Conservation (phyloP, 2,888 invertebrate species). For the Tenthredo mesomela region DNA sequence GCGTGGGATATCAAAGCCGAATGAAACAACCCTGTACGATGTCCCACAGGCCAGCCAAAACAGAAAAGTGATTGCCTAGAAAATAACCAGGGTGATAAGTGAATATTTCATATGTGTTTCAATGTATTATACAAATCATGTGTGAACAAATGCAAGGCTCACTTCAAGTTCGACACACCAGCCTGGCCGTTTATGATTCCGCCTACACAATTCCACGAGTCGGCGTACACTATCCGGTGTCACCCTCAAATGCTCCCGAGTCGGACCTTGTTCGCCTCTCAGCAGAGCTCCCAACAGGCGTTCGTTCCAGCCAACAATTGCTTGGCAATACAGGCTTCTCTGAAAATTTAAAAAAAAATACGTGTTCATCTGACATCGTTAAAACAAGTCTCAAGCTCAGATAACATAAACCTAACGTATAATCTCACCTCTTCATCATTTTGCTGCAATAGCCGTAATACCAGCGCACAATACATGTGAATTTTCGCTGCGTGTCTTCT, state of each 20-base stretch:
- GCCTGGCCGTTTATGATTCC: not conserved
- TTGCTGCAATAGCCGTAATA: not conserved
- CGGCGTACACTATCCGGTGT: not conserved
- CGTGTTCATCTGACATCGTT: not conserved
- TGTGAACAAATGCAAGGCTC: not conserved
- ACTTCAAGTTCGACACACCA: constrained; percentile 15
- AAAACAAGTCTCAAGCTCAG: not conserved
- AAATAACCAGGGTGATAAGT: not conserved
- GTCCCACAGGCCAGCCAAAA: not conserved
- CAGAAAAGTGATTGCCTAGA: not conserved
- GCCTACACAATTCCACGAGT: not conserved
- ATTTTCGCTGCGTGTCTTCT: not conserved
- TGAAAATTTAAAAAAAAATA: not conserved
- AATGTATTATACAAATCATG: not conserved
- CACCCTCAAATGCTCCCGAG: not conserved
- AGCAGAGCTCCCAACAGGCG: not conserved
- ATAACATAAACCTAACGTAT: not conserved
- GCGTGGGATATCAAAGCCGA: not conserved
- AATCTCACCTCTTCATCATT: not conserved
- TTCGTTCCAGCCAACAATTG: not conserved
- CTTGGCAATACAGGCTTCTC: not conserved
- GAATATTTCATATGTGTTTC: too few relatives aligned
- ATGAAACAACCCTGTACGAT: not conserved
- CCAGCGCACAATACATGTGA: not conserved
- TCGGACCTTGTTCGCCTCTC: not conserved